Percentiles rank a stretch among this genome's conserved stretches.
phyloP scores from a whole-genome alignment of 2,113 vertebrate genomes.

The Steatornis caripensis region DNA sequence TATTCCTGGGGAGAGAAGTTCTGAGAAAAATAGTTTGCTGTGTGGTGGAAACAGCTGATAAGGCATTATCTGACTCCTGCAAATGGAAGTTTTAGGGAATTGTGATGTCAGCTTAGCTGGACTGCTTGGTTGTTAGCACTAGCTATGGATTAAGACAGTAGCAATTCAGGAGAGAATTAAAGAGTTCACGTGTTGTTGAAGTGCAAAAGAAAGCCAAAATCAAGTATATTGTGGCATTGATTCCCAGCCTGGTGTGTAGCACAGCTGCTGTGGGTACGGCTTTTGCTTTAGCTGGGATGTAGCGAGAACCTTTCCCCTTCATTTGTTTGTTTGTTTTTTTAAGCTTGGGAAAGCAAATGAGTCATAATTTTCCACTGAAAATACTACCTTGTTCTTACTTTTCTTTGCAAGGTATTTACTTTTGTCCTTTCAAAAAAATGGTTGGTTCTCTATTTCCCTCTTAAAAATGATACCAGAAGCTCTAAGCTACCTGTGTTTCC shows the following conservation, averaged over 20 bases:
- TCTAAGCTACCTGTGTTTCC: neutral
- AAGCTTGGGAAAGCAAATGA: neutral
- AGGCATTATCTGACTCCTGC: neutral
- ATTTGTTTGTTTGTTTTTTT: neutral
- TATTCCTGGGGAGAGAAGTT: neutral
- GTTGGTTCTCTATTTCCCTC: neutral
- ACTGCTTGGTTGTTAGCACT: neutral
- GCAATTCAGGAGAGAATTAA: neutral
- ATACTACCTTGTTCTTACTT: neutral
- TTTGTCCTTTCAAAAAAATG: neutral
- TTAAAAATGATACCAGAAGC: neutral
- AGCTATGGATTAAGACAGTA: neutral
- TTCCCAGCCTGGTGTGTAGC: neutral
- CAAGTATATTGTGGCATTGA: neutral
- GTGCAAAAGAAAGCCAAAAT: neutral
- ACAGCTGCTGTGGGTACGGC: neutral
- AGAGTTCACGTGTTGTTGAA: neutral
- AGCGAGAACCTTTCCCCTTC: neutral
- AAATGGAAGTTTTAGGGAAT: neutral
- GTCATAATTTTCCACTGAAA: neutral
- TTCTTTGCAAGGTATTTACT: neutral
- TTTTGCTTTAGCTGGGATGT: neutral
- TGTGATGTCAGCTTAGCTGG: neutral
- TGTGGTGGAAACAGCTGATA: neutral
- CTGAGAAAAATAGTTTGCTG: slow-evolving; percentile 14